A percentile compares a stretch with the other conserved stretches of the same genome.
These are phyloP conservation scores for Cheilinus undulatus DNA, from an alignment of 2,113 vertebrate genomes.

Conservation along the genomic window DNA sequence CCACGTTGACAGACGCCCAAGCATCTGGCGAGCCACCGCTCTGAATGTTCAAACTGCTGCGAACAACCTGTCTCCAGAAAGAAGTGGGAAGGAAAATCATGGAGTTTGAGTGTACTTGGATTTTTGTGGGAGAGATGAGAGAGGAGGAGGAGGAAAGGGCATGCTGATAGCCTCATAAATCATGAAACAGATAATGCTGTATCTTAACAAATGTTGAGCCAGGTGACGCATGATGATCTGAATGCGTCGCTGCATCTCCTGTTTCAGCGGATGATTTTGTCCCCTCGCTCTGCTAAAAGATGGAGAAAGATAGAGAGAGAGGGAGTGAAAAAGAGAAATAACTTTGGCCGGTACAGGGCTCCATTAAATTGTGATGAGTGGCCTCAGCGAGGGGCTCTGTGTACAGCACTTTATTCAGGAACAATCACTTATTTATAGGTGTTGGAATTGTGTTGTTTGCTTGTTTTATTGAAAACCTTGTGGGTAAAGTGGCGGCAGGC, in stretches of 20 bases:
- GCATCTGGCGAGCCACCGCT: constrained; percentile 79
- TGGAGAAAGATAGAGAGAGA: constrained; percentile 42
- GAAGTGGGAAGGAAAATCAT: constrained; percentile 38
- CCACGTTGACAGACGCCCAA: constrained; percentile 74
- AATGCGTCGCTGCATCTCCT: constrained; percentile 41
- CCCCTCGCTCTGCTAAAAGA: constrained; percentile 30
- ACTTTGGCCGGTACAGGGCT: constrained; percentile 65
- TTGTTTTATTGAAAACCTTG: constrained; percentile 88
- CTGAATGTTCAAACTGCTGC: constrained; percentile 72
- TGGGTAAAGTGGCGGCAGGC: constrained; percentile 80
- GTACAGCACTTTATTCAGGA: constrained; percentile 85
- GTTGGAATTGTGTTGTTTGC: constrained; percentile 87
- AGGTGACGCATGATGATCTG: constrained; percentile 62
- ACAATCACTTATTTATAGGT: constrained; percentile 85
- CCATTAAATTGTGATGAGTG: constrained; percentile 84
- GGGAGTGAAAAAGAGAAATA: constrained; percentile 51
- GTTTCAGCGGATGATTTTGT: constrained; percentile 44
- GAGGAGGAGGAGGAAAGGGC: constrained; percentile 19
- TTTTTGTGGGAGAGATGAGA: constrained; percentile 34
- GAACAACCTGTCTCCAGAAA: constrained; percentile 70
- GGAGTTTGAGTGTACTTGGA: constrained; percentile 25
- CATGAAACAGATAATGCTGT: constrained; percentile 63
- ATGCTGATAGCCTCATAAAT: constrained; percentile 74
- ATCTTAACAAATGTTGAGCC: constrained; percentile 64
- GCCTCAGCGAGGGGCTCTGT: constrained; percentile 71